Evolutionary conservation across 2,888 invertebrate genomes (phyloP), one percentile per base, ranked within the genome.

Genomic region (Geophilus truncorum): DNA sequence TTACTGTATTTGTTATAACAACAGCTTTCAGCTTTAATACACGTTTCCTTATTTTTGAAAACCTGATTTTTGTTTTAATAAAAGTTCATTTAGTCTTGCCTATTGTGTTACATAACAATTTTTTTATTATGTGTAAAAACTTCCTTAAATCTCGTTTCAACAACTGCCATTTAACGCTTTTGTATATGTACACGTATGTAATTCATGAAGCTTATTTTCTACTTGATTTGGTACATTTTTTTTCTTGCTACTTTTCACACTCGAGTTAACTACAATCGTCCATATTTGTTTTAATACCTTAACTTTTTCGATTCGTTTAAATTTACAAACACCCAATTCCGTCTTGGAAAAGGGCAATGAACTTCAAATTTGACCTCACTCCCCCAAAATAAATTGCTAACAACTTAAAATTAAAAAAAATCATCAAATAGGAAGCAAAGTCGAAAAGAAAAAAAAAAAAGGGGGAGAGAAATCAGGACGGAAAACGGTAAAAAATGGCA

Each of bases 401-500:
- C 21, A 9, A 57, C 21, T 12, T 25, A 15, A 70, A 23, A 9
- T 12, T n/a, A 70, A 70, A 70, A 4, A 70, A 70, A 28, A n/a
- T n/a, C n/a, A n/a, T 25, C 12, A n/a, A 28, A 62, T 15, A 62
- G 23, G 21, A 15, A 1, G 12, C 2, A 57, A 70, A 25, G 15
- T 10, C 4, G 7, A 0, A 25, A 25, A 1, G 5, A 28, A 28
- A 12, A 28, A 28, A 25, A 25, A 70, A 5, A 28, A 70, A 70
- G n/a, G 4, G 9, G 15, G n/a, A 40, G n/a, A 51, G 51, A 70
- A 70, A 70, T 28, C 12, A 15, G 7, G 70, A 70, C 28, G 70
- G 70, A 70, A 70, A 70, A 70, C 70, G 70, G 70, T 70, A 70
- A 70, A 70, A 70, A 70, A 70, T 70, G 70, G 70, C 70, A 70